Base-by-base conservation (phyloP, 2,888 invertebrate genomes). In the Volucella inanis region DNA sequence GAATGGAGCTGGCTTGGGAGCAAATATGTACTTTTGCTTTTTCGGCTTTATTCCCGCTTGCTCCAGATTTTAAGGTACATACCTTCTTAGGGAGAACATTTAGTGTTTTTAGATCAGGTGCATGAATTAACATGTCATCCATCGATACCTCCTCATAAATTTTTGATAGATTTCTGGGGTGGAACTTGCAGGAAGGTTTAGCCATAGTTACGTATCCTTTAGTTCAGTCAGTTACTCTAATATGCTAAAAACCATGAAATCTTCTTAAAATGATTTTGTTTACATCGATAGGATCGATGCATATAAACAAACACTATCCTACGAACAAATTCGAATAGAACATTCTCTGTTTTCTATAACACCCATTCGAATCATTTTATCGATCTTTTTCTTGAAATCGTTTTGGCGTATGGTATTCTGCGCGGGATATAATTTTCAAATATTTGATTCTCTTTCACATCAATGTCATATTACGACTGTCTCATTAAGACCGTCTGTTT, bases 381-480 rank as follows among this genome's bases (percentile, higher is more conserved):
- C 1, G 1, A 1, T 43, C 1, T 22, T 3, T 22, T 22, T 22
- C 22, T 22, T 22, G 22, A 3, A 1, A 22, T 22, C 22, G 22
- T 22, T 49, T 55, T 14, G 38, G 55, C 59, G 38, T 50, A 38
- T 55, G 68, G 77, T 47, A 71, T 78, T 57, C 31, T 39, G 43
- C 77, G 70, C 10, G 71, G 55, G 15, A 71, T 43, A 49, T 50
- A 54, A 61, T 65, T 79, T 12, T 57, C 59, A 47, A 67, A 72
- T 11, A 52, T 31, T 57, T 50, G 71, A 59, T 79, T 71, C 10
- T 41, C 14, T 6, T 71, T 15, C 6, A 79, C 38, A 64, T 79
- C 78, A 43, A 65, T 72, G 41, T 72, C 65, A 12, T 78, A 71
- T n/a, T 8, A 78, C 45, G 52, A 78, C 75, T 50, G 74, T n/a